A percentile compares a stretch with the other conserved stretches of the same genome.
Evolutionary conservation across 1,140 invertebrate genomes (phyloP).

Genomic region (Drosophila melanica): DNA sequence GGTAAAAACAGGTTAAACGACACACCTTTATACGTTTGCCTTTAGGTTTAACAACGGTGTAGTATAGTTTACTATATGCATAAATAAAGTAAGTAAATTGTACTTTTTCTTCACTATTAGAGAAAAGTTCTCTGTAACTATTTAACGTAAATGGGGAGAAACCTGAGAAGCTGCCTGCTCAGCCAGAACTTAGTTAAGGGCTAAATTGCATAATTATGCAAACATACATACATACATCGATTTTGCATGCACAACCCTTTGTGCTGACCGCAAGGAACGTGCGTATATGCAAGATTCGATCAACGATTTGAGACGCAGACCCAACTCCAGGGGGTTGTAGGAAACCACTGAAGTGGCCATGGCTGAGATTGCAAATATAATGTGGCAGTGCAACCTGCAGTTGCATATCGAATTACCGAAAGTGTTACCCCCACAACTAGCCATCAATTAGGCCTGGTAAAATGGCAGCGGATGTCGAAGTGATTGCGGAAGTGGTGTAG

Average conservation of each 20-base stretch:
- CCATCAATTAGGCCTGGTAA: slow-evolving; percentile 10
- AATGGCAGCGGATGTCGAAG: slow-evolving; percentile 48
- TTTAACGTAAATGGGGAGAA: neutral
- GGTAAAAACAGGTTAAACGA: slow-evolving; percentile 5
- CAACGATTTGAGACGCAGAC: slow-evolving; percentile 19
- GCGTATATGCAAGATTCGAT: slow-evolving; percentile 42
- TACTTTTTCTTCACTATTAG: too few relatives aligned
- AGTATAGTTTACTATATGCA: too few relatives aligned
- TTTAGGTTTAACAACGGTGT: too few relatives aligned
- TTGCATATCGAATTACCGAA: slow-evolving; percentile 57
- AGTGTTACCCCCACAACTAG: slow-evolving; percentile 3
- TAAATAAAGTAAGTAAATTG: too few relatives aligned
- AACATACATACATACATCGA: too few relatives aligned
- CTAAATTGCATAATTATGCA: slow-evolving; percentile 36
- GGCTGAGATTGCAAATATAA: slow-evolving; percentile 50
- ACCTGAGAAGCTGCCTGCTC: slow-evolving; percentile 4
- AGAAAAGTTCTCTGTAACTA: neutral
- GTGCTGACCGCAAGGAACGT: slow-evolving; percentile 15
- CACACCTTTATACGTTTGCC: neutral
- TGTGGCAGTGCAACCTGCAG: slow-evolving; percentile 53
- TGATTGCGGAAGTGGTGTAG: slow-evolving; percentile 49
- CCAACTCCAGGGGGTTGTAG: slow-evolving; percentile 34
- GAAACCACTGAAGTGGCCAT: slow-evolving; percentile 71
- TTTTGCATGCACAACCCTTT: slow-evolving; percentile 8
- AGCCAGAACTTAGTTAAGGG: slow-evolving; percentile 9